Conservation (phyloP, 2,113 vertebrate genomes). For the western clawed frog (Xenopus tropicalis) region UCB_Xtro_10.0 CM004447.2:48459501-48460000, state of each 20-base stretch:
- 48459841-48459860: constrained; percentile 76
- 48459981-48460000: constrained; percentile 57
- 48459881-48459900: constrained; percentile 87
- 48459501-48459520: too few relatives aligned
- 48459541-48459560: too few relatives aligned
- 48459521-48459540: too few relatives aligned
- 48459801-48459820: constrained; percentile 95
- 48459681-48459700: constrained; percentile 87
- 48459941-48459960: constrained; percentile 64
- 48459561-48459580: too few relatives aligned
- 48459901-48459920: constrained; percentile 91
- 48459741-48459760: constrained; percentile 74
- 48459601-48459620: constrained; percentile 90
- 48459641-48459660: constrained; percentile 73
- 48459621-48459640: constrained; percentile 92
- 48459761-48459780: constrained; percentile 82
- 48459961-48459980: constrained; percentile 55
- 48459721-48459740: constrained; percentile 56
- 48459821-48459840: constrained; percentile 87
- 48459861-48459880: constrained; percentile 85
- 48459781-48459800: constrained; percentile 81
- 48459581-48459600: constrained; percentile 54
- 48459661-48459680: constrained; percentile 68
- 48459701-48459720: constrained; percentile 56
- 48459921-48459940: constrained; percentile 87